Conservation (phyloP, 2,113 vertebrate genomes). For the Macquaria australasica region DNA sequence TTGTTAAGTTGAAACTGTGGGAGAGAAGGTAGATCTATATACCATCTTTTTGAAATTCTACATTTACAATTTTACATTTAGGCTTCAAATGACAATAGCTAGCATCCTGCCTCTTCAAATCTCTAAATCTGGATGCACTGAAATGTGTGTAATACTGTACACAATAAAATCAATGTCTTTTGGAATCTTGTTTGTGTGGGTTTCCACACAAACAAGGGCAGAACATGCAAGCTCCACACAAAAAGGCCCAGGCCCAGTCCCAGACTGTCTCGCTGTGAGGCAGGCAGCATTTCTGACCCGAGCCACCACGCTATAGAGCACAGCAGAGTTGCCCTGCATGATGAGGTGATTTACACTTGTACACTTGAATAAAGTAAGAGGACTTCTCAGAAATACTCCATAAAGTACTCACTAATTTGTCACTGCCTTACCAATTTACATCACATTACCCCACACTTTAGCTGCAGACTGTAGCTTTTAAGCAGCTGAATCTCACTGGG, state of each 20-base stretch:
- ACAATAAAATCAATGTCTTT: neutral
- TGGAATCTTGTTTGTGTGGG: neutral
- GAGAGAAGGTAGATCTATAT: neutral
- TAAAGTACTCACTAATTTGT: slow-evolving; percentile 2
- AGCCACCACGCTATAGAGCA: neutral
- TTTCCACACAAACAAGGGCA: neutral
- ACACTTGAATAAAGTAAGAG: neutral
- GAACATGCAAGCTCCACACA: neutral
- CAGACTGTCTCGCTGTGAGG: neutral
- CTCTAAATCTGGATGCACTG: neutral
- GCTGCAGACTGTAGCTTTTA: slow-evolving; percentile 15
- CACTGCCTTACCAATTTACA: slow-evolving; percentile 12
- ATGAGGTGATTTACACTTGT: slow-evolving; percentile 33
- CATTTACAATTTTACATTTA: neutral
- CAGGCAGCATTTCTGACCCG: neutral
- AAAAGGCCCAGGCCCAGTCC: neutral
- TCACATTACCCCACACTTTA: slow-evolving; percentile 7
- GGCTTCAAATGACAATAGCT: neutral
- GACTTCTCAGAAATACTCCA: neutral
- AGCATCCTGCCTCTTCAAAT: neutral
- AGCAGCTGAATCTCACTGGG: neutral
- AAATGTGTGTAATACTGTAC: neutral
- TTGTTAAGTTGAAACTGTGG: neutral
- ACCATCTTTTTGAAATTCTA: neutral
- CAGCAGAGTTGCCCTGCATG: neutral